Percentiles rank a stretch among this genome's conserved stretches.
phyloP scores from a whole-genome alignment of 2,888 invertebrate genomes.

The Drosophila buzzatii region DNA sequence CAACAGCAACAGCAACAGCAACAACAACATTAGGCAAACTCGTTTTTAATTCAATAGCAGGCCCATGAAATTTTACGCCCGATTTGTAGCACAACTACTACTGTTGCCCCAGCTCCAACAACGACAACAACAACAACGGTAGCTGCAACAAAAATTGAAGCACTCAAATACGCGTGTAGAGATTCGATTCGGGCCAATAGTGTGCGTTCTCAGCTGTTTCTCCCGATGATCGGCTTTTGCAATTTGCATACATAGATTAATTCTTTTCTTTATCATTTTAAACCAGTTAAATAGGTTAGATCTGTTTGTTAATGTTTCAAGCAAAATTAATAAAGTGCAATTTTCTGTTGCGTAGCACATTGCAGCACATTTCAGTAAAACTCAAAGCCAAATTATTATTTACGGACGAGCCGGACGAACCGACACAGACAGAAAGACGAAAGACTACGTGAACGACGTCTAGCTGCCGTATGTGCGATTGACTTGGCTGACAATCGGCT shows the following conservation, averaged over 20 bases:
- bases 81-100: conserved; percentile 82
- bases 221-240: conserved; percentile 18
- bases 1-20: conserved; percentile 21
- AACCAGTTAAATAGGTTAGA: conserved; percentile 33
- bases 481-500: conserved; percentile 42
- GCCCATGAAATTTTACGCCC: conserved; percentile 83
- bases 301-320: conserved; percentile 54
- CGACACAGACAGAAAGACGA: not conserved
- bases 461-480: conserved; percentile 20
- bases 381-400: conserved; percentile 37
- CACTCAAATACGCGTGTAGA: conserved; percentile 15
- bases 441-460: not conserved
- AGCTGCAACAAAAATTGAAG: conserved; percentile 27
- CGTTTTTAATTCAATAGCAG: conserved; percentile 82
- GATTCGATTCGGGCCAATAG: conserved; percentile 25
- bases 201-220: conserved; percentile 43
- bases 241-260: conserved; percentile 18
- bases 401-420: conserved; percentile 4
- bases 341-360: conserved; percentile 62
- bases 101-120: conserved; percentile 59
- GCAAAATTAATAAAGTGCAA: conserved; percentile 45
- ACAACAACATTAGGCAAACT: conserved; percentile 63
- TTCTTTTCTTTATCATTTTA: conserved; percentile 36
- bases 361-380: conserved; percentile 48
- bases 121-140: conserved; percentile 27